phyloP scores from a whole-genome alignment of 2,113 vertebrate genomes.

The Equus quagga region DNA sequence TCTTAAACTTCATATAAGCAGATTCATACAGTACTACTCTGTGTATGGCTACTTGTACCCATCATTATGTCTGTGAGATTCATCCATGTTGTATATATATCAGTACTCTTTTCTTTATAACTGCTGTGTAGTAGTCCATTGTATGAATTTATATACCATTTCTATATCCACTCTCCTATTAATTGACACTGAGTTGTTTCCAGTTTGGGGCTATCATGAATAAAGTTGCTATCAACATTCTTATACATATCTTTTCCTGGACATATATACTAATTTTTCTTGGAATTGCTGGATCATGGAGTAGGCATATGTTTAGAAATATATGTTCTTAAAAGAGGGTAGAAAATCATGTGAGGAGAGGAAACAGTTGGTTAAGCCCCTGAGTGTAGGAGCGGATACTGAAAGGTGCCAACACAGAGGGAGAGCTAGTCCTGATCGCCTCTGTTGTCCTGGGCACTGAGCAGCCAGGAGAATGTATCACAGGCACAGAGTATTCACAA shows the following conservation, averaged over 20 bases:
- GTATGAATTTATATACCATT: neutral
- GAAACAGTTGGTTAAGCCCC: neutral
- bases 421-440: neutral
- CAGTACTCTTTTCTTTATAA: conserved; percentile 1
- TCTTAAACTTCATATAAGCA: neutral
- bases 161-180: neutral
- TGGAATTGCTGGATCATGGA: neutral
- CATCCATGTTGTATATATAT: neutral
- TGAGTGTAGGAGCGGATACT: neutral
- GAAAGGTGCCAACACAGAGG: neutral
- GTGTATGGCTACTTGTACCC: neutral
- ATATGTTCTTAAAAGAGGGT: neutral
- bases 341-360: neutral
- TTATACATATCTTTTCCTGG: neutral
- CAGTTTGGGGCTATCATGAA: neutral
- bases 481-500: neutral
- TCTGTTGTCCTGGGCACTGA: neutral
- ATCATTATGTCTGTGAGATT: neutral
- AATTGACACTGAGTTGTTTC: neutral
- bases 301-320: neutral
- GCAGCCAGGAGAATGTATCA: neutral
- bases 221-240: neutral
- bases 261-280: neutral
- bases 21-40: neutral
- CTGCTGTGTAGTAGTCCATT: neutral